Evolutionary conservation across 1,140 invertebrate species (phyloP).

Genomic region (Olivierus martensii): DNA sequence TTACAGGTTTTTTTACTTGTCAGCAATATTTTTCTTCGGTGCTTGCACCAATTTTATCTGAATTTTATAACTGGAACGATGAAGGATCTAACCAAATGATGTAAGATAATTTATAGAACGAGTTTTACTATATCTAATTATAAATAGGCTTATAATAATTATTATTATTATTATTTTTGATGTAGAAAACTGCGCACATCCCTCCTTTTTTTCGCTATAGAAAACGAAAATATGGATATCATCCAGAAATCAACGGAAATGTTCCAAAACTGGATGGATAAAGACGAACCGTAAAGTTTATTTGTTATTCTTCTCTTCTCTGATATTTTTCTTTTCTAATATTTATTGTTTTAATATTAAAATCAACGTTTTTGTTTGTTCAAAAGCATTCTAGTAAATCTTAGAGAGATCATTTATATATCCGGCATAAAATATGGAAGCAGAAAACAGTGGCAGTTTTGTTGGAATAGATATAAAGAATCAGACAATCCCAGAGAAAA

Average conservation of each 20-base stretch:
- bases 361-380: too few species aligned
- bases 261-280: conserved; percentile 48
- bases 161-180: neutral
- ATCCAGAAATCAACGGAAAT: conserved; percentile 43
- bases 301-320: too few species aligned
- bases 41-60: too few species aligned
- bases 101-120: too few species aligned
- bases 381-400: conserved; percentile 29
- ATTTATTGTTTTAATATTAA: too few species aligned
- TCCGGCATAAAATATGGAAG: conserved; percentile 54
- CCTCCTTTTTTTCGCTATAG: conserved; percentile 43
- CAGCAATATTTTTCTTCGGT: too few species aligned
- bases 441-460: conserved; percentile 55
- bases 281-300: conserved; percentile 1
- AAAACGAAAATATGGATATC: conserved; percentile 44
- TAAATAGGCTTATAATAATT: too few species aligned
- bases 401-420: conserved; percentile 58
- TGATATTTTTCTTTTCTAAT: too few species aligned
- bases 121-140: too few species aligned
- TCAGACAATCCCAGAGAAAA: conserved; percentile 49
- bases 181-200: conserved; percentile 41
- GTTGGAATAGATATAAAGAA: conserved; percentile 51
- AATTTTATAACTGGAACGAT: too few species aligned
- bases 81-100: too few species aligned
- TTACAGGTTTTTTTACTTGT: too few species aligned